Percentiles rank a stretch among this genome's conserved stretches.
Evolutionary conservation across 37 sponge, comb jelly and placozoan species (phyloP).

Genomic region (Oopsacas minuta): DNA sequence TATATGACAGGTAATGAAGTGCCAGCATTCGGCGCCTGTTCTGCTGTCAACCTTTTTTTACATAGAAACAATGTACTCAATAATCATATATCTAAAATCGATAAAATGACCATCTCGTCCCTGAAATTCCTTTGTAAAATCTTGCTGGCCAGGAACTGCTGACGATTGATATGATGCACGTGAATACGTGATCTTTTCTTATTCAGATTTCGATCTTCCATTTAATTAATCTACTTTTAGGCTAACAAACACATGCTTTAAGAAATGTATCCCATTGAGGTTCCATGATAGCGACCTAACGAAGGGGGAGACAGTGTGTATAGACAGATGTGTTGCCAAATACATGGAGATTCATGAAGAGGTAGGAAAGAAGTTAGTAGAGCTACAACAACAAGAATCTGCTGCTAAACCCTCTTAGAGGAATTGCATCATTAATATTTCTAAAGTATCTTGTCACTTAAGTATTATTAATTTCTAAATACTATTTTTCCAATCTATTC

Average conservation of each 20-base stretch:
- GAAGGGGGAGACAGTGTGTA: conserved; percentile 93
- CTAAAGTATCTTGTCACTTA: not conserved
- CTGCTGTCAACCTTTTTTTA: too few relatives aligned
- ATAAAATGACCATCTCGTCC: too few relatives aligned
- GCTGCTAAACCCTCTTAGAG: conserved; percentile 24
- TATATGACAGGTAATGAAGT: conserved; percentile 97
- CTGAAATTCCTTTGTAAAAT: too few relatives aligned
- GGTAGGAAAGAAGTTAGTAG: conserved; percentile 87
- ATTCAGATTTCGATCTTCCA: too few relatives aligned
- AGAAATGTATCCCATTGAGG: conserved; percentile 88
- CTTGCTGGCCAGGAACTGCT: too few relatives aligned
- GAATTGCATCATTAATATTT: not conserved
- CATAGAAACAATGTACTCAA: too few relatives aligned
- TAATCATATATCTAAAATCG: too few relatives aligned
- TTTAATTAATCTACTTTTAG: conserved; percentile 32
- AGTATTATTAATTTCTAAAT: not conserved
- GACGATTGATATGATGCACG: too few relatives aligned
- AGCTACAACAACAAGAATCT: conserved; percentile 79
- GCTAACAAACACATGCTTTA: conserved; percentile 77
- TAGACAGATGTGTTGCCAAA: conserved; percentile 96
- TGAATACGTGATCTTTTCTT: too few relatives aligned
- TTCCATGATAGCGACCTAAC: conserved; percentile 91
- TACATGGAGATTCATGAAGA: conserved; percentile 92
- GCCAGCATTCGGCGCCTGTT: too few relatives aligned
- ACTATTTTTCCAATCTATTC: too few relatives aligned